Base-by-base conservation (phyloP, 2,113 vertebrate genomes). In the Entomyzon cyanotis region DNA sequence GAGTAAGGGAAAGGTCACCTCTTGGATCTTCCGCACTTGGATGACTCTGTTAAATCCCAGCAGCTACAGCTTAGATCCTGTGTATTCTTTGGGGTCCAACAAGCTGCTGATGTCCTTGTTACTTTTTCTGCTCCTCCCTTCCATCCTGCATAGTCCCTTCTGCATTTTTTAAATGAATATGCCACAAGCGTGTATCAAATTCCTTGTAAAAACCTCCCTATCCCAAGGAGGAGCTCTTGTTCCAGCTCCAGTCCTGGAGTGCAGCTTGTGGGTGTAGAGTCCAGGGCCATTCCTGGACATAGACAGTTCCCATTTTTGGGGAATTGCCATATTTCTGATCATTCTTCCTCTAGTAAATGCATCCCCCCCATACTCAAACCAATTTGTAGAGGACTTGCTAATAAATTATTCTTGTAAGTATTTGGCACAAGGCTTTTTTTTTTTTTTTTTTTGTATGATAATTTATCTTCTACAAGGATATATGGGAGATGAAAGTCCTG, bases 331-430 rank as follows among this genome's bases (percentile, higher is more conserved):
- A 1, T 56, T 58, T 33, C 30, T 28, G 28, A 19, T 64, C 50
- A 31, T 39, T 74, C 21, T 70, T 30, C 11, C 30, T 75, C 11
- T 16, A 35, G 47, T 52, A 44, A 53, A 63, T 8, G 15, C 39
- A 41, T 33, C 18, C 24, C 12, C 12, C 37, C 33, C 24, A 3
- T 30, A 6, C 28, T 46, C 17, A 87, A 91, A 65, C 4, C 14
- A 20, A 17, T 42, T 63, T n/a, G 47, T 92, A 83, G 30, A 83
- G 14, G 7, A 55, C 9, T 82, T 47, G 15, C 5, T 60, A 93
- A 96, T 95, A 96, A 94, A 94, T 63, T 39, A 39, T 13, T 70
- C 5, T 85, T 86, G 31, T 58, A 76, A 71, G 15, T 5, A 15
- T 81, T 70, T 91, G 82, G n/a, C 22, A 42, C 30, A 9, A 30